Percentiles rank a stretch among this genome's conserved stretches.
Conservation (phyloP, 1,140 invertebrate species). For the Pogonognathellus flavescens region DNA sequence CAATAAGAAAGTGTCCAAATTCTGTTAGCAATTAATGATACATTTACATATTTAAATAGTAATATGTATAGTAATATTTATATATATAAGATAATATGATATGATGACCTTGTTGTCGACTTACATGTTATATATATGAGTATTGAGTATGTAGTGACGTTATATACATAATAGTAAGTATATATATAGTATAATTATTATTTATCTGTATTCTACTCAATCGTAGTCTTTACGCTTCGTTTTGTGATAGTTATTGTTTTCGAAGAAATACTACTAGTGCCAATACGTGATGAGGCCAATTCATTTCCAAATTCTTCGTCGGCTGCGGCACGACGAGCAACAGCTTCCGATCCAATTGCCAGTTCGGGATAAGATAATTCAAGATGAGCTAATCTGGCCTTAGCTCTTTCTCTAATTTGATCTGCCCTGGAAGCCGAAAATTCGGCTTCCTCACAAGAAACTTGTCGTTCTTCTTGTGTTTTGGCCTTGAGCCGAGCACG, state of each 20-base stretch:
- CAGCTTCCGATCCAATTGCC: slow-evolving; percentile 37
- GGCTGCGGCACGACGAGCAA: slow-evolving; percentile 7
- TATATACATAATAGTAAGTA: neutral
- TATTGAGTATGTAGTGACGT: neutral
- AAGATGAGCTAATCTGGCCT: slow-evolving; percentile 58
- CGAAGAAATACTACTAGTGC: slow-evolving; percentile 29
- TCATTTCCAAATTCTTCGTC: slow-evolving; percentile 10
- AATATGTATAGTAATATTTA: neutral
- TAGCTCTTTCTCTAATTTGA: slow-evolving; percentile 56
- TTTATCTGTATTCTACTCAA: slow-evolving; percentile 25
- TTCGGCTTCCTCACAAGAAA: slow-evolving; percentile 27
- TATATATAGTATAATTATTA: neutral
- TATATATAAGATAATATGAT: neutral
- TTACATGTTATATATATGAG: neutral
- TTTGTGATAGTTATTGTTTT: slow-evolving; percentile 46
- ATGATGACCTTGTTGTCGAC: neutral
- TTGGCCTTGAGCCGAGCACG: slow-evolving; percentile 56
- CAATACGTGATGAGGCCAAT: neutral
- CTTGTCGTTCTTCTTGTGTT: slow-evolving; percentile 32
- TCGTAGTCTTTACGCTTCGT: slow-evolving; percentile 54
- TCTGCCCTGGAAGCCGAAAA: slow-evolving; percentile 28
- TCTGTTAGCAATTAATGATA: neutral
- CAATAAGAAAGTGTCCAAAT: slow-evolving; percentile 14
- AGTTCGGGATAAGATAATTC: slow-evolving; percentile 56
- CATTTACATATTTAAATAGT: neutral